These are phyloP conservation scores for Champsocephalus gunnari DNA, from an alignment of 2,797 vertebrate species.

Conservation along the genomic window DNA sequence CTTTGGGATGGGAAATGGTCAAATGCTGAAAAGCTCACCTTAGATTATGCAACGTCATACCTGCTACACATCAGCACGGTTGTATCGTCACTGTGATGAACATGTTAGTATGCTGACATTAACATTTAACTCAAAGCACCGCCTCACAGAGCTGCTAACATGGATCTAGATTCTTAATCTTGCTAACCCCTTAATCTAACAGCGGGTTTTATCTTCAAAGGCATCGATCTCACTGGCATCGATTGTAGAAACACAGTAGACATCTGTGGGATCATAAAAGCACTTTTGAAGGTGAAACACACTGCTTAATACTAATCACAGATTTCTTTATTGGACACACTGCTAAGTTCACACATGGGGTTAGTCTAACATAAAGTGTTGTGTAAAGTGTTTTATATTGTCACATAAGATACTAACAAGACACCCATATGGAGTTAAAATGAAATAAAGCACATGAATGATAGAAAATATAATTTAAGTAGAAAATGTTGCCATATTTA, in stretches of 20 bases:
- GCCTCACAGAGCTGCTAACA: neutral
- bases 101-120: neutral
- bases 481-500: neutral
- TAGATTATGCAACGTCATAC: neutral
- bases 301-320: constrained; percentile 21
- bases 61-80: neutral
- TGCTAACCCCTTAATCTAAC: neutral
- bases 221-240: neutral
- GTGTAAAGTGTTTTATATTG: constrained; percentile 3
- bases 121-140: neutral
- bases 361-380: constrained; percentile 14
- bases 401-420: constrained; percentile 1
- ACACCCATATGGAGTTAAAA: neutral
- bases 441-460: neutral
- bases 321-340: neutral
- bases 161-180: neutral
- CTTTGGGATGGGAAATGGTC: neutral
- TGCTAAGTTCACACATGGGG: constrained; percentile 35
- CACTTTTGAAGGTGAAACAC: constrained; percentile 10
- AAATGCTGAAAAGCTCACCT: neutral
- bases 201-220: neutral
- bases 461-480: neutral
- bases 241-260: constrained; percentile 8
- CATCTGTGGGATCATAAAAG: constrained; percentile 20
- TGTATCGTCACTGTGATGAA: neutral